Evolutionary conservation across 2,888 invertebrate species (phyloP).

Genomic region (Zootermopsis nevadensis): DNA sequence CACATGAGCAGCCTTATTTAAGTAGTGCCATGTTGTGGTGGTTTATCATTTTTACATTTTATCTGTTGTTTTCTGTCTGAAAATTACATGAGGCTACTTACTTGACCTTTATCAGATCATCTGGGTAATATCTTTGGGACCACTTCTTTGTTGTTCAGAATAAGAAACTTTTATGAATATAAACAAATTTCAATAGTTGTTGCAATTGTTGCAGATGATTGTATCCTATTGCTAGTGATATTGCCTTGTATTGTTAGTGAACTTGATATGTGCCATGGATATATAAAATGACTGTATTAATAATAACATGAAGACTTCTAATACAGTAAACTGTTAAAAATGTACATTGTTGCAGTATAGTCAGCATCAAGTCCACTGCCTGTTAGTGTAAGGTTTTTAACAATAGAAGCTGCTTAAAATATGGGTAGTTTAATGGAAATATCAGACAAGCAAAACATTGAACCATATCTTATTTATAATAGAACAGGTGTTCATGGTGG

Average conservation of each 20-base stretch:
- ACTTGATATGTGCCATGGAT: constrained; percentile 1
- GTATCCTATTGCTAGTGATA: constrained; percentile 2
- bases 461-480: too few relatives aligned
- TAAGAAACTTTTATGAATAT: neutral
- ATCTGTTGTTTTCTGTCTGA: neutral
- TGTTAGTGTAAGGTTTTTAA: neutral
- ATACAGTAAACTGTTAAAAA: neutral
- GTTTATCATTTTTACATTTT: neutral
- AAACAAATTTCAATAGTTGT: neutral
- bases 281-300: neutral
- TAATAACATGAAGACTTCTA: neutral
- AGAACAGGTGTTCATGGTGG: too few relatives aligned
- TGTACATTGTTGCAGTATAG: neutral
- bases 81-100: neutral
- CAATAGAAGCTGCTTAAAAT: neutral
- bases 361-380: constrained; percentile 3
- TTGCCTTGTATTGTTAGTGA: neutral
- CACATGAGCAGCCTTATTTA: neutral
- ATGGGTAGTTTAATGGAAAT: neutral
- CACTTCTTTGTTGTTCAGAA: neutral
- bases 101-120: neutral
- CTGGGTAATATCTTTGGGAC: neutral
- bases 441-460: too few relatives aligned
- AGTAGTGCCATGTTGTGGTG: neutral
- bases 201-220: neutral